phyloP scores from a whole-genome alignment of 2,888 invertebrate species.

The Sipha maydis region DNA sequence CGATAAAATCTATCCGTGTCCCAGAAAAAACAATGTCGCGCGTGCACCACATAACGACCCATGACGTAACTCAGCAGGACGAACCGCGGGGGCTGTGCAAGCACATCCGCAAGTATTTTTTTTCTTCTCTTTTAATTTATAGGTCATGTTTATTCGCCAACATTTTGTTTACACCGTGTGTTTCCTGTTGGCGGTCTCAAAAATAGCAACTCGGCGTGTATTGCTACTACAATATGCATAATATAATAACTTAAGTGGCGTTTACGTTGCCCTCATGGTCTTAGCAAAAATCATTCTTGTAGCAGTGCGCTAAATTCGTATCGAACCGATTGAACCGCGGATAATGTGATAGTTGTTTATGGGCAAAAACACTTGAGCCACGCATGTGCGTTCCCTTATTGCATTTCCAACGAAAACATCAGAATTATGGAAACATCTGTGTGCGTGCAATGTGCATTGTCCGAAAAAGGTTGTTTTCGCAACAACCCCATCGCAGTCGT shows the following conservation, averaged over 20 bases:
- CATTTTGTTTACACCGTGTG: constrained; percentile 45
- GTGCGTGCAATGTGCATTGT: constrained; percentile 32
- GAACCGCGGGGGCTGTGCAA: constrained; percentile 46
- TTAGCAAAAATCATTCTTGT: not conserved
- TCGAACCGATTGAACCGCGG: not conserved
- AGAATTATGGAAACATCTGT: constrained; percentile 59
- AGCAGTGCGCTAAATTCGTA: not conserved
- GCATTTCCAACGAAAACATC: constrained; percentile 52
- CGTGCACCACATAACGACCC: not conserved
- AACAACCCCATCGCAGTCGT: constrained; percentile 45
- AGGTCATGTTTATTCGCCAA: constrained; percentile 56
- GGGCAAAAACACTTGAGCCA: constrained; percentile 5
- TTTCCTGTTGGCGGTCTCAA: constrained; percentile 46
- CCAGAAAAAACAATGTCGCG: constrained; percentile 40
- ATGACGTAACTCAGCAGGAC: constrained; percentile 50
- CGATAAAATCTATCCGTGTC: constrained; percentile 40
- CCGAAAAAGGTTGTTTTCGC: constrained; percentile 51
- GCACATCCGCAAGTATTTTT: constrained; percentile 36
- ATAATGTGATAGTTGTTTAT: not conserved
- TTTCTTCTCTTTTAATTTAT: constrained; percentile 26
- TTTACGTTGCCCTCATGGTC: not conserved
- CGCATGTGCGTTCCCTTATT: not conserved
- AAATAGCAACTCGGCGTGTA: not conserved
- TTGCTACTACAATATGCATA: not conserved
- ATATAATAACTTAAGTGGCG: not conserved